A percentile compares a stretch with the other conserved stretches of the same genome.
These are phyloP conservation scores for Agyllia agylla DNA, from an alignment of 2,888 invertebrate species.

Conservation along the genomic window DNA sequence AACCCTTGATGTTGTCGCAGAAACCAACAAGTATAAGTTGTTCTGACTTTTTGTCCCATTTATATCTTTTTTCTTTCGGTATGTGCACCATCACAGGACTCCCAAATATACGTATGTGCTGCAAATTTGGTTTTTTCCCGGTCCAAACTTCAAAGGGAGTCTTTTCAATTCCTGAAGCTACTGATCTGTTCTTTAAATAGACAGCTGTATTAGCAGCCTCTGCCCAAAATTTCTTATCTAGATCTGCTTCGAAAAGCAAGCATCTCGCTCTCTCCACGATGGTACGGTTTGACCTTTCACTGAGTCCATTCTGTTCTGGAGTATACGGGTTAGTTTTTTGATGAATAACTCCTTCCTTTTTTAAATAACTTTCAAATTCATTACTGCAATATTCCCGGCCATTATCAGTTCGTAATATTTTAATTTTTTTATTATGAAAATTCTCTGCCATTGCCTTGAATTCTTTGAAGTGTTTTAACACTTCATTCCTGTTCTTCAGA, in stretches of 20 bases:
- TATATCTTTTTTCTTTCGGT: background rate
- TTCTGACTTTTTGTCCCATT: background rate
- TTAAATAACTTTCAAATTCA: background rate
- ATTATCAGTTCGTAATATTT: background rate
- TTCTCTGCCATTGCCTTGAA: background rate
- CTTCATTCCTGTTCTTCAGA: background rate
- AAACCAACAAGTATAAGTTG: background rate
- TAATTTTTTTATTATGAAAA: background rate
- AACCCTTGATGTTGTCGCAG: background rate
- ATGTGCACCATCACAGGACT: background rate
- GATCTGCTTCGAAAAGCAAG: background rate
- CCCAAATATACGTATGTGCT: background rate
- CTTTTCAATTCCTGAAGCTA: too few relatives aligned
- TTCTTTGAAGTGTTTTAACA: background rate
- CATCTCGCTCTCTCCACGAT: background rate
- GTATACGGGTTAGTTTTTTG: background rate
- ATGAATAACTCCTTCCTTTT: background rate
- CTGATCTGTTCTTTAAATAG: background rate
- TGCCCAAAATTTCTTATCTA: background rate
- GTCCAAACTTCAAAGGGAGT: background rate
- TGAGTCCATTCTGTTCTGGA: background rate
- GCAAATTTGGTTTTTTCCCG: background rate
- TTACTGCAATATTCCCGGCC: background rate
- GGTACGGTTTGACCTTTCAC: background rate
- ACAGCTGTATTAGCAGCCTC: background rate